phyloP scores from a whole-genome alignment of 2,888 invertebrate genomes.

The Tipula lateralis region DNA sequence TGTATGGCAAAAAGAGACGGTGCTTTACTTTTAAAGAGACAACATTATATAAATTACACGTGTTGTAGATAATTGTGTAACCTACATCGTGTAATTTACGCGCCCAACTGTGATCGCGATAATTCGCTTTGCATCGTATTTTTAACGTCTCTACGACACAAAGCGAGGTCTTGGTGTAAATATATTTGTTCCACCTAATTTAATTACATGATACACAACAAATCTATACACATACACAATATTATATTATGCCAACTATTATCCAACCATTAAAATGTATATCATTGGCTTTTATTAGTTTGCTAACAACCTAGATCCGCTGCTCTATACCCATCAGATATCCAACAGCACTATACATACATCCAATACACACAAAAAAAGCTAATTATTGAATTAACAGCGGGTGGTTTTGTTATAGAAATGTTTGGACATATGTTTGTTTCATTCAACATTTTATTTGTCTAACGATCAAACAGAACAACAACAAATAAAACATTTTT shows the following conservation, averaged over 20 bases:
- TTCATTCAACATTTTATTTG: conserved; percentile 20
- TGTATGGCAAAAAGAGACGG: too few species aligned
- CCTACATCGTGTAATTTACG: too few species aligned
- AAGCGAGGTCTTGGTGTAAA: background rate
- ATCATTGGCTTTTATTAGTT: background rate
- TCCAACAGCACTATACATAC: background rate
- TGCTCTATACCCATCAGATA: background rate
- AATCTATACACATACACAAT: background rate
- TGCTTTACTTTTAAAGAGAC: too few species aligned
- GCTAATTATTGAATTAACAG: conserved; percentile 27
- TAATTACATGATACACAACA: background rate
- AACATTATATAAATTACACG: too few species aligned
- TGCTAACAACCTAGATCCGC: background rate
- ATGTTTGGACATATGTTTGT: conserved; percentile 29
- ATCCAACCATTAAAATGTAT: background rate
- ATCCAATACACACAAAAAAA: too few species aligned
- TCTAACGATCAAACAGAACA: background rate
- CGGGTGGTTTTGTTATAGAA: conserved; percentile 9
- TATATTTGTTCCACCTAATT: conserved; percentile 6
- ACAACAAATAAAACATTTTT: background rate
- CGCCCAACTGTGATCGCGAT: too few species aligned
- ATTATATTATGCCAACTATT: background rate
- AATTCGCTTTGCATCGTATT: too few species aligned
- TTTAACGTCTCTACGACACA: too few species aligned
- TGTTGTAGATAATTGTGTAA: too few species aligned